A percentile compares a stretch with the other conserved stretches of the same genome.
These are phyloP conservation scores for Ditylenchus weischeri DNA, from an alignment of 2,888 invertebrate genomes.

Conservation along the genomic window DNA sequence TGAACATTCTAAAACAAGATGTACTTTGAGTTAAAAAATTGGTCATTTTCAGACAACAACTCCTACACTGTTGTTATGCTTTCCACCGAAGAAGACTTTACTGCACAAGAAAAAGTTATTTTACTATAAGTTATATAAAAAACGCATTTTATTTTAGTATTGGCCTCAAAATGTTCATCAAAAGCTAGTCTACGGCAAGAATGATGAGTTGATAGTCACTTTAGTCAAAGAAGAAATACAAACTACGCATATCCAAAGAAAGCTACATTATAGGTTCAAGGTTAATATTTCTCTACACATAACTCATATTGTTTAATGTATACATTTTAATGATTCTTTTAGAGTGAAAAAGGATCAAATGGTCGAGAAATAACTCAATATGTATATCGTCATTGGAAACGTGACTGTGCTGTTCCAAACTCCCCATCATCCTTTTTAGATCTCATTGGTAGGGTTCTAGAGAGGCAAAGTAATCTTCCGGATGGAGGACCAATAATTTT, in stretches of 20 bases:
- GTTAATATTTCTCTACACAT: slow-evolving; percentile 20
- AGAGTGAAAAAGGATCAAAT: slow-evolving; percentile 14
- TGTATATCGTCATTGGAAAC: slow-evolving; percentile 48
- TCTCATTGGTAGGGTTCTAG: slow-evolving; percentile 69
- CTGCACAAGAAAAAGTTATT: slow-evolving; percentile 43
- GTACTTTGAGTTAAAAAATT: too few species aligned
- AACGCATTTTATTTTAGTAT: slow-evolving; percentile 42
- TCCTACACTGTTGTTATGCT: slow-evolving; percentile 51
- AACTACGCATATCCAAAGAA: slow-evolving; percentile 39
- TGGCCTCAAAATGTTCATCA: slow-evolving; percentile 48
- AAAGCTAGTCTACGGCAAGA: slow-evolving; percentile 30
- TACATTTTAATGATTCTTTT: too few species aligned
- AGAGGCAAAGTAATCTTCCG: slow-evolving; percentile 46
- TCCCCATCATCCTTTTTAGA: slow-evolving; percentile 58
- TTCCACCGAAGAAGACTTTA: slow-evolving; percentile 49
- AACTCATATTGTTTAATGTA: slow-evolving; percentile 5
- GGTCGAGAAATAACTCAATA: slow-evolving; percentile 50
- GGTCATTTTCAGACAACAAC: slow-evolving; percentile 30
- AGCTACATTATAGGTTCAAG: slow-evolving; percentile 44
- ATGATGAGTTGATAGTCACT: slow-evolving; percentile 40
- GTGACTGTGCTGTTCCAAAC: slow-evolving; percentile 37
- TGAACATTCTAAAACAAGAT: too few species aligned
- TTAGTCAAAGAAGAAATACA: slow-evolving; percentile 37
- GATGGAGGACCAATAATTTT: slow-evolving; percentile 79
- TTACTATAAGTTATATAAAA: neutral